Conservation (phyloP, 1,140 invertebrate species). For the Adelges cooleyi region DNA sequence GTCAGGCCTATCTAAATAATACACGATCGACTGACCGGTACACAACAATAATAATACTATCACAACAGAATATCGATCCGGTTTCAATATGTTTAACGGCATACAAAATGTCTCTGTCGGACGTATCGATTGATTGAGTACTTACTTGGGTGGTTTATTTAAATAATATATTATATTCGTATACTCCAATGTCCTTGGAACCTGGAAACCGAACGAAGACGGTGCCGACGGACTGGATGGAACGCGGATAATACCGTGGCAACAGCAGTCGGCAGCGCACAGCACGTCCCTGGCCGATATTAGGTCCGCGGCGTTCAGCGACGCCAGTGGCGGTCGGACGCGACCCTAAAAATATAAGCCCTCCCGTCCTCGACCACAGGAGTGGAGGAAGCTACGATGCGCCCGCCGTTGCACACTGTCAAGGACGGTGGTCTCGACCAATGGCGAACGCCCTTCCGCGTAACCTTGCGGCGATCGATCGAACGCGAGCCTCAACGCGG, state of each 20-base stretch:
- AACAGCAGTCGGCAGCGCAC: neutral
- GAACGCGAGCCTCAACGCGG: neutral
- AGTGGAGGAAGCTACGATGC: neutral
- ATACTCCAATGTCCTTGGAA: neutral
- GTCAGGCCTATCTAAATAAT: too few relatives aligned
- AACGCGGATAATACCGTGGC: neutral
- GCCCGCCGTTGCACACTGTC: neutral
- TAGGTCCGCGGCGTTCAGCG: neutral
- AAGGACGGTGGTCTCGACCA: constrained; percentile 6
- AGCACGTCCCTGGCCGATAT: neutral
- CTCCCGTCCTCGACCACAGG: neutral
- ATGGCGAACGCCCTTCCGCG: neutral
- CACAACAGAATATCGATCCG: neutral
- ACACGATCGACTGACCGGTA: too few relatives aligned
- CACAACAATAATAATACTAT: too few relatives aligned
- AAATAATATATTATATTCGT: neutral
- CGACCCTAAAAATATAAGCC: neutral
- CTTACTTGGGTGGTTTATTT: neutral
- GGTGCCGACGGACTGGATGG: neutral
- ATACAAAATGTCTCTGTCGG: neutral
- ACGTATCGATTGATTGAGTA: neutral
- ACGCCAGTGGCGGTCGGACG: neutral
- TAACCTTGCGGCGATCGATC: constrained; percentile 8
- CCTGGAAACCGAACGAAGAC: neutral
- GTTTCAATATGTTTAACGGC: neutral